Evolutionary conservation across 1,140 invertebrate genomes (phyloP).

Genomic region (Neuroterus valhalla): DNA sequence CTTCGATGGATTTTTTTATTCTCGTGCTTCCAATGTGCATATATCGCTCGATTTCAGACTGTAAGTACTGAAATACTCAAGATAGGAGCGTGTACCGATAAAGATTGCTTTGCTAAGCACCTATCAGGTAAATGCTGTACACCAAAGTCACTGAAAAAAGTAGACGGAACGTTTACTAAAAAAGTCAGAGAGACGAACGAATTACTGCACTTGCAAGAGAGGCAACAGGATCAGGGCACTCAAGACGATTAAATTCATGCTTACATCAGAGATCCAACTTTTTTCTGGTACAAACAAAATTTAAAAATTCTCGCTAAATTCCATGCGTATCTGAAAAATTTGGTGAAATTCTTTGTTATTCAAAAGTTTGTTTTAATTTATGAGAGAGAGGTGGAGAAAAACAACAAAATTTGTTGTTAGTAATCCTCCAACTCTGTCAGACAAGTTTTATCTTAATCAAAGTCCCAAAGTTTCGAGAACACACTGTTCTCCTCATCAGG

Average conservation of each 20-base stretch:
- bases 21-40: slow-evolving; percentile 5
- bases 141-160: slow-evolving; percentile 21
- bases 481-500: no score
- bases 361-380: no score
- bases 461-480: no score
- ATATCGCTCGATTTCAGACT: slow-evolving; percentile 21
- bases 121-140: slow-evolving; percentile 11
- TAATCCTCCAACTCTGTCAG: no score
- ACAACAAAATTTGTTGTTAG: no score
- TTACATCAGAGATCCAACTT: neutral
- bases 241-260: slow-evolving; percentile 16
- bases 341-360: no score
- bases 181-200: slow-evolving; percentile 3
- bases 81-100: slow-evolving; percentile 19
- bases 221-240: neutral
- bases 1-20: neutral
- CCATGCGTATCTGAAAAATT: no score
- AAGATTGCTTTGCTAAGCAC: slow-evolving; percentile 21
- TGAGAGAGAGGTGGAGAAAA: no score
- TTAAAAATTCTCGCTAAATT: slow-evolving; percentile 1
- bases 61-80: slow-evolving; percentile 11
- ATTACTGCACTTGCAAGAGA: neutral
- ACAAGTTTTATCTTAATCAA: no score
- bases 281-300: neutral
- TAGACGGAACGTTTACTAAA: slow-evolving; percentile 8